Conservation (phyloP, 2,888 invertebrate genomes). For the Scaptomyza polygonia region DNA sequence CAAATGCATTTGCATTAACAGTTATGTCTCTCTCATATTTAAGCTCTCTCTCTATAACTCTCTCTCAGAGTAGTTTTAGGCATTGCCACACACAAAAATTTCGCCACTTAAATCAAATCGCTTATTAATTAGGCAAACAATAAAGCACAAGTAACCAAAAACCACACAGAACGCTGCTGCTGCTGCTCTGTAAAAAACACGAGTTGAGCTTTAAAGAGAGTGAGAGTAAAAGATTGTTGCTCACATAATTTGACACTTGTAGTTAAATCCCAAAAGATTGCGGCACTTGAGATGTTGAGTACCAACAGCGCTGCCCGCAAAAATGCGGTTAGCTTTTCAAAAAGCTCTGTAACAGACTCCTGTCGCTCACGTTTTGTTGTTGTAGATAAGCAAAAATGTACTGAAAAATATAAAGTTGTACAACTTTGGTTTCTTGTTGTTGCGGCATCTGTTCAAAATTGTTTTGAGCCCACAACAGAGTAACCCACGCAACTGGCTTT, state of each 20-base stretch:
- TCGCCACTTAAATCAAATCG: conserved; percentile 42
- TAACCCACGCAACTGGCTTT: conserved; percentile 29
- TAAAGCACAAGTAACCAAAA: conserved; percentile 16
- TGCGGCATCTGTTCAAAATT: conserved; percentile 40
- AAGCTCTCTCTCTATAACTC: not conserved
- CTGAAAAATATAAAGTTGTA: conserved; percentile 8
- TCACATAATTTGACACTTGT: conserved; percentile 52
- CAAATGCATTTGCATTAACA: conserved; percentile 13
- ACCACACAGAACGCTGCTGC: conserved; percentile 15
- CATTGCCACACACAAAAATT: conserved; percentile 34
- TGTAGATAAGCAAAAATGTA: conserved; percentile 22
- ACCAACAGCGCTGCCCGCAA: conserved; percentile 30
- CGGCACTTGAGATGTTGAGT: conserved; percentile 37
- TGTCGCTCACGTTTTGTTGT: conserved; percentile 1
- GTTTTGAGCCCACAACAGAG: conserved; percentile 28
- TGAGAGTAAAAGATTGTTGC: conserved; percentile 6
- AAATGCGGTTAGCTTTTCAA: conserved; percentile 34
- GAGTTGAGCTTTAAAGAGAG: not conserved
- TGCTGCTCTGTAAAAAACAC: not conserved
- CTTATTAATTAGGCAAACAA: conserved; percentile 60
- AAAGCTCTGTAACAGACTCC: conserved; percentile 24
- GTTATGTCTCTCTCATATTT: not conserved
- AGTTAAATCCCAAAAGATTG: conserved; percentile 55
- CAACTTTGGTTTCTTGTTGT: conserved; percentile 35
- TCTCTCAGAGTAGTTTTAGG: not conserved